Evolutionary conservation across 1,140 invertebrate species (phyloP), one percentile per base, ranked within the genome.

Genomic region (Whitmania pigra): DNA sequence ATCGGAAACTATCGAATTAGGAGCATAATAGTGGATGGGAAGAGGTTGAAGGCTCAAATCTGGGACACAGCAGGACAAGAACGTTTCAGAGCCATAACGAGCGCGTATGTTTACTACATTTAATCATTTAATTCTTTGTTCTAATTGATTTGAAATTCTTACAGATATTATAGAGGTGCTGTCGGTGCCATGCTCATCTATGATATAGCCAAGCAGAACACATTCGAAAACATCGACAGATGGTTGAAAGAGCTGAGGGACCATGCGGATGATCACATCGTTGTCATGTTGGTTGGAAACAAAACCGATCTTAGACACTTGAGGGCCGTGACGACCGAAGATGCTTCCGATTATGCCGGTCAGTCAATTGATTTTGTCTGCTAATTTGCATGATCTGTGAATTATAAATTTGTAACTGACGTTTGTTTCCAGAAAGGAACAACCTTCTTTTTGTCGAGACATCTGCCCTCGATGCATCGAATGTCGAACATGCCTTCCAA

Each of bases 1-100:
- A 9, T 29, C n/a, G 36, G 20, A 36, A 29, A 22, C 22, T 69
- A 27, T 69, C 11, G 11, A 31, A 63, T 53, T 20, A 71, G 71
- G 57, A 71, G 53, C 54, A 71, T 71, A 13, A 29, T 71, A 31
- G 71, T 71, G 7, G 71, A 71, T 60, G 71, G 71, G 31, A 71
- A 71, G 36, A 71, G 55, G 18, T 17, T 71, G 22, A 71, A 71
- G 55, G 95, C 95, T 78, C 95, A 98, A 87, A 98, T 99, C 81
- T 99, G 96, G 96, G 96, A 99, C 85, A 99, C 95, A 70, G 96
- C 96, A 74, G 96, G 96, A n/a, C 96, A 99, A 83, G 96, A 99
- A 85, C 86, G 95, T 80, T 99, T 98, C 85, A 87, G 95, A 77
- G 96, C 96, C 71, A 99, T 99, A 79, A 98, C 93, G 73, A 94